Evolutionary conservation across 2,113 vertebrate species (phyloP).

Genomic region (Nycticorax nycticorax): DNA sequence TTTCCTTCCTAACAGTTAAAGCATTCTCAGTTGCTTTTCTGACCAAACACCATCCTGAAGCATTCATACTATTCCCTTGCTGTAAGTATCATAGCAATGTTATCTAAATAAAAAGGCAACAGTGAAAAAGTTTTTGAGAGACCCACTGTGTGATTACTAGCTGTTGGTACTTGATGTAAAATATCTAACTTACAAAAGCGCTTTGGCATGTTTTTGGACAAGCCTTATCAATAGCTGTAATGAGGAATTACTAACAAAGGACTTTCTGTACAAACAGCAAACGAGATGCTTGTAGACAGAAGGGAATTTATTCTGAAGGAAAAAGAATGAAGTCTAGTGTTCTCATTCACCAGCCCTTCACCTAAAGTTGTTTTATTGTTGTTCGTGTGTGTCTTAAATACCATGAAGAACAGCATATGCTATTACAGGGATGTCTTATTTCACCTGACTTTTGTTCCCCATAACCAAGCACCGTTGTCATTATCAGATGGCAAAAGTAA

Average conservation of each 20-base stretch:
- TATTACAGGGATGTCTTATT: constrained; percentile 64
- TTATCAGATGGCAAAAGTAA: constrained; percentile 63
- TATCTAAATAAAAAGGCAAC: constrained; percentile 54
- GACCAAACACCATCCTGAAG: not conserved
- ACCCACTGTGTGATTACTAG: constrained; percentile 34
- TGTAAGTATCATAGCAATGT: not conserved
- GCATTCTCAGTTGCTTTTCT: not conserved
- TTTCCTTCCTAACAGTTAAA: constrained; percentile 2
- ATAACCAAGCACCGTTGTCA: constrained; percentile 31
- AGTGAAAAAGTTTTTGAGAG: constrained; percentile 50
- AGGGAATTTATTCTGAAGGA: constrained; percentile 69
- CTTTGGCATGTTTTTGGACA: constrained; percentile 67
- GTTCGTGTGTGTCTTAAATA: constrained; percentile 62
- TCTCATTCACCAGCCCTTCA: constrained; percentile 63
- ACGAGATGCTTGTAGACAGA: constrained; percentile 61
- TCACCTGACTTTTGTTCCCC: constrained; percentile 61
- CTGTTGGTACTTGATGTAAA: constrained; percentile 51
- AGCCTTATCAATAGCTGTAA: constrained; percentile 61
- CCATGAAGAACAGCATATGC: constrained; percentile 61
- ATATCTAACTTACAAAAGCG: constrained; percentile 62
- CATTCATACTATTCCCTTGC: constrained; percentile 26
- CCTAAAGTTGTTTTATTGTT: constrained; percentile 68
- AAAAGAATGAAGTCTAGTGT: constrained; percentile 65
- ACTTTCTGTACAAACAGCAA: constrained; percentile 54
- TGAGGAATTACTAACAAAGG: constrained; percentile 57